Percentiles rank a stretch among this genome's conserved stretches.
These are phyloP conservation scores for Synergus japonicus DNA, from an alignment of 2,888 invertebrate species.

Conservation along the genomic window DNA sequence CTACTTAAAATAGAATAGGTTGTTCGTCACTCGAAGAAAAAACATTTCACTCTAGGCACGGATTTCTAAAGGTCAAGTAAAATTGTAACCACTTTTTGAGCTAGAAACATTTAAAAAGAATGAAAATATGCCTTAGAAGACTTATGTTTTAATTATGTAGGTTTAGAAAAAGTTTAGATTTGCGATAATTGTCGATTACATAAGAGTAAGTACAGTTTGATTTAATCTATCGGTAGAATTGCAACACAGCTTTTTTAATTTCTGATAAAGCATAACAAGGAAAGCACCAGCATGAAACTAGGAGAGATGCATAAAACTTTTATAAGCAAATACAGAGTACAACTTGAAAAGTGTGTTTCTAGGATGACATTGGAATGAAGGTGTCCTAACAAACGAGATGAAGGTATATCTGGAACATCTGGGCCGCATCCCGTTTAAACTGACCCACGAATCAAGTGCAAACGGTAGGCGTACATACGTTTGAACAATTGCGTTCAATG, in stretches of 20 bases:
- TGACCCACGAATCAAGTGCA: slow-evolving; percentile 64
- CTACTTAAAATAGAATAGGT: slow-evolving; percentile 30
- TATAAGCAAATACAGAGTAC: background rate
- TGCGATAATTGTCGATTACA: background rate
- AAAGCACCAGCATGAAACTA: no score
- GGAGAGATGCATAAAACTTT: no score
- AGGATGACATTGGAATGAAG: slow-evolving; percentile 26
- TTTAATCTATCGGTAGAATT: background rate
- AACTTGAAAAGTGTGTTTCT: background rate
- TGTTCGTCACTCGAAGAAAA: slow-evolving; percentile 26
- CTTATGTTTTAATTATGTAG: background rate
- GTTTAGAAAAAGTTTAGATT: background rate
- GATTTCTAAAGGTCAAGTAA: slow-evolving; percentile 3
- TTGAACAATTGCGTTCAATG: slow-evolving; percentile 72
- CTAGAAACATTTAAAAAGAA: background rate
- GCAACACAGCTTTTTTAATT: background rate
- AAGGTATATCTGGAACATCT: slow-evolving; percentile 37
- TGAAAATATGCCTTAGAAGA: background rate
- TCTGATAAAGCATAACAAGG: background rate
- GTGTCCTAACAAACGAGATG: slow-evolving; percentile 7
- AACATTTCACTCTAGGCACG: slow-evolving; percentile 19
- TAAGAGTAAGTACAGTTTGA: background rate
- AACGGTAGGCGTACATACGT: slow-evolving; percentile 66
- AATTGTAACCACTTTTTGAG: background rate
- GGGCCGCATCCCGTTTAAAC: slow-evolving; percentile 69